These are phyloP conservation scores for Amblyraja radiata DNA, from an alignment of 2,797 vertebrate species.

Conservation along the genomic window DNA sequence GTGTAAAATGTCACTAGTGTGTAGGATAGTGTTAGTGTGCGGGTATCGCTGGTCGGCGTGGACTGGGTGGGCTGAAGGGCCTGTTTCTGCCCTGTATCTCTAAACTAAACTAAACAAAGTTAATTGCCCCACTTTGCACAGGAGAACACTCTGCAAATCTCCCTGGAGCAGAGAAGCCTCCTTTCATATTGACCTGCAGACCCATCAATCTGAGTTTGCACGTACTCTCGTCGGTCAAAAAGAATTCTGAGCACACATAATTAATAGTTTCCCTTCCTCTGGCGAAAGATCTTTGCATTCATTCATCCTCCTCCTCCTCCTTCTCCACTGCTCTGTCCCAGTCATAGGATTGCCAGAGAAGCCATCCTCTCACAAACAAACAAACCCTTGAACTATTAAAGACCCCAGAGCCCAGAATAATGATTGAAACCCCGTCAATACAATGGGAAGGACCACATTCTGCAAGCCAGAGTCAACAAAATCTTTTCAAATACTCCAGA, in stretches of 20 bases:
- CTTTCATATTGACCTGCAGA: not conserved
- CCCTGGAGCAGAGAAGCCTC: not conserved
- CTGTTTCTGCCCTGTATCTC: too few species aligned
- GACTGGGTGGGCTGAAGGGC: too few species aligned
- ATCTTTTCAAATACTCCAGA: not conserved
- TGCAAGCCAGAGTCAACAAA: not conserved
- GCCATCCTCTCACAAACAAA: not conserved
- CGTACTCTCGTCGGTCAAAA: not conserved
- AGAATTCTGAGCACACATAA: not conserved
- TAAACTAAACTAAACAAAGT: too few species aligned
- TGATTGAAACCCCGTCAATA: not conserved
- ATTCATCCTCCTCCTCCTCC: not conserved
- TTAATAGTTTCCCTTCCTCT: not conserved
- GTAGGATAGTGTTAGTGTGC: too few species aligned
- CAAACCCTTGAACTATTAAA: not conserved
- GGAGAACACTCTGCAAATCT: not conserved
- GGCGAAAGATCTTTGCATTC: not conserved
- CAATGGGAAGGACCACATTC: not conserved
- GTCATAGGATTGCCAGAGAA: not conserved
- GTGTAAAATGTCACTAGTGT: too few species aligned
- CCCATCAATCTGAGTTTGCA: too few species aligned
- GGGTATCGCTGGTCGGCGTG: too few species aligned
- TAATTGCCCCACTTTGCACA: not conserved
- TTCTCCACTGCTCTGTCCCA: not conserved
- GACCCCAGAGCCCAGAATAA: not conserved